Conservation (phyloP, 2,113 vertebrate species). For the Hassar affinis region DNA sequence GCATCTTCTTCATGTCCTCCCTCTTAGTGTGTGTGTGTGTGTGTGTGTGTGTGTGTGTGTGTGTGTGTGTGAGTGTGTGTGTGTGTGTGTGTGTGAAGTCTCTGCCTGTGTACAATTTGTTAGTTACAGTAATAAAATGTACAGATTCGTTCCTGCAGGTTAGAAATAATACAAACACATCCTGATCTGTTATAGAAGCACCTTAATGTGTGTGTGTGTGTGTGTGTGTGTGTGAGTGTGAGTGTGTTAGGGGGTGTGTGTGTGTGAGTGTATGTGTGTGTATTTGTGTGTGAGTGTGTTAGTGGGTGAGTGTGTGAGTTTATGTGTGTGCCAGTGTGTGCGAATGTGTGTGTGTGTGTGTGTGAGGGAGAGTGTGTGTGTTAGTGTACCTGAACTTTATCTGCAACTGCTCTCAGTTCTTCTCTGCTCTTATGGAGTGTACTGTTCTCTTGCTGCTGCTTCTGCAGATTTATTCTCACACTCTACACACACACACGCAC, state of each 20-base stretch:
- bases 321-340: too few species aligned
- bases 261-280: too few species aligned
- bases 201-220: too few species aligned
- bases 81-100: slow-evolving; percentile 42
- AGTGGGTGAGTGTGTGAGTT: too few species aligned
- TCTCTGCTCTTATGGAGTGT: slow-evolving; percentile 60
- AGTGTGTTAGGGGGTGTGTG: too few species aligned
- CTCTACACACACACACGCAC: slow-evolving; percentile 61
- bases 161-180: slow-evolving; percentile 36
- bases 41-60: too few species aligned
- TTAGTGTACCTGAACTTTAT: slow-evolving; percentile 64
- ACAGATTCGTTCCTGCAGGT: slow-evolving; percentile 44
- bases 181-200: slow-evolving; percentile 49
- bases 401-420: slow-evolving; percentile 62
- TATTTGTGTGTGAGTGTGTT: too few species aligned
- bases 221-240: too few species aligned
- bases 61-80: too few species aligned
- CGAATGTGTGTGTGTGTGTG: too few species aligned
- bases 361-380: slow-evolving; percentile 5
- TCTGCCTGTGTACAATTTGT: slow-evolving; percentile 44
- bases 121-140: slow-evolving; percentile 49
- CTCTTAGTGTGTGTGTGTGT: too few species aligned
- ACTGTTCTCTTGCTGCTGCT: slow-evolving; percentile 65
- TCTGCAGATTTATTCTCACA: slow-evolving; percentile 61
- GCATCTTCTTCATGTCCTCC: too few species aligned